Conservation (phyloP, 2,797 vertebrate species). For the Cyclopterus lumpus region DNA sequence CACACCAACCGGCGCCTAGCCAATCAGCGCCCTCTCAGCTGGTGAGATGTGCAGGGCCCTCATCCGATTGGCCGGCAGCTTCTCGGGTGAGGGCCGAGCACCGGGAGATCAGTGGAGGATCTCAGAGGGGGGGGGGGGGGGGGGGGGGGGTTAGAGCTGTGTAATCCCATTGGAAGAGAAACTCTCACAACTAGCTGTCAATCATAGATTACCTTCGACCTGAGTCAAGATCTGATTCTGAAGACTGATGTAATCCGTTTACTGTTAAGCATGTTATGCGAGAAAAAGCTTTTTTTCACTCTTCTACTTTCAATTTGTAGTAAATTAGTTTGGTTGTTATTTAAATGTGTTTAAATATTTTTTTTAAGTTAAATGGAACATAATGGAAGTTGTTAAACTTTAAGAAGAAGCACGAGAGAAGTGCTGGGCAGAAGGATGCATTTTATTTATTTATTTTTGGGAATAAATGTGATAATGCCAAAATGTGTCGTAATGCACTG, state of each 20-base stretch:
- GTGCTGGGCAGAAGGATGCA: not conserved
- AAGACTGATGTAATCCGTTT: not conserved
- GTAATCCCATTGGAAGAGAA: conserved; percentile 40
- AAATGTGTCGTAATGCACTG: not conserved
- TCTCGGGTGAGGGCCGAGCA: conserved; percentile 65
- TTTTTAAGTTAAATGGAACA: not conserved
- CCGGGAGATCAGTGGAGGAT: conserved; percentile 49
- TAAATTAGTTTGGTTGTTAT: not conserved
- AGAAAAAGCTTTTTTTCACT: not conserved
- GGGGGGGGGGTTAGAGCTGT: conserved; percentile 4
- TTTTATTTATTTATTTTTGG: not conserved
- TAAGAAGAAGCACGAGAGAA: not conserved
- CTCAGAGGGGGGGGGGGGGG: conserved; percentile 26
- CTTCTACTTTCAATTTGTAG: not conserved
- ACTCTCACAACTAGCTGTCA: conserved; percentile 26
- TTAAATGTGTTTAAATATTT: no score
- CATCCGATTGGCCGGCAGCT: conserved; percentile 59
- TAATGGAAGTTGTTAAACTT: not conserved
- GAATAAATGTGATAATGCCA: not conserved
- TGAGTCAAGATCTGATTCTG: not conserved
- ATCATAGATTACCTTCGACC: not conserved
- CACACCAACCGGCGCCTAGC: conserved; percentile 24
- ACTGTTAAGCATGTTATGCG: not conserved
- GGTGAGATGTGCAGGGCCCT: conserved; percentile 63
- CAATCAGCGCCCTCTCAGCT: conserved; percentile 59